Percentiles rank a stretch among this genome's conserved stretches.
Evolutionary conservation across 2,113 vertebrate species (phyloP).

Genomic region (Lepisosteus osseus): DNA sequence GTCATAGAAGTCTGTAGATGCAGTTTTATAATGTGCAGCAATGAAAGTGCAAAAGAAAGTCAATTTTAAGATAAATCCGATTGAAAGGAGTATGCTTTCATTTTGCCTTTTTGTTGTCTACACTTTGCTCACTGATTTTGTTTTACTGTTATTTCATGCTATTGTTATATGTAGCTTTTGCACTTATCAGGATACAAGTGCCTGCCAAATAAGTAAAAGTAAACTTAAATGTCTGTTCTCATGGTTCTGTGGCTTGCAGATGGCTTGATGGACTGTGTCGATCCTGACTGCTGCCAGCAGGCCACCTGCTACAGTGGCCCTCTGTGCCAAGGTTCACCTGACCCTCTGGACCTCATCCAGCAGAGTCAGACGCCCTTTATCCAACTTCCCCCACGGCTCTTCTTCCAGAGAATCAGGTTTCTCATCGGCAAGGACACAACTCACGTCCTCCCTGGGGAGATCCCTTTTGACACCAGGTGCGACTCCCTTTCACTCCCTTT

Average conservation of each 20-base stretch:
- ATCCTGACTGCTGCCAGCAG: conserved; percentile 94
- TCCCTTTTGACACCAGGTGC: conserved; percentile 92
- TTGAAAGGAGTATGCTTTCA: too few species aligned
- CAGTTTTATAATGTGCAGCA: too few species aligned
- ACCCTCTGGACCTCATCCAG: conserved; percentile 90
- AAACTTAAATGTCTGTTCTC: too few species aligned
- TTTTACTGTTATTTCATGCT: too few species aligned
- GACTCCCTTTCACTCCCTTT: conserved; percentile 10
- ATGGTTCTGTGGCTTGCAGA: conserved; percentile 63
- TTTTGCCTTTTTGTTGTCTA: too few species aligned
- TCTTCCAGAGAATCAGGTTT: conserved; percentile 87
- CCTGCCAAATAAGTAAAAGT: too few species aligned
- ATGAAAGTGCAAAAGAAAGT: too few species aligned
- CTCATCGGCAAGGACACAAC: conserved; percentile 90
- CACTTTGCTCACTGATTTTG: too few species aligned
- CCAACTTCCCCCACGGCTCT: conserved; percentile 77
- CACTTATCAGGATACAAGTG: too few species aligned
- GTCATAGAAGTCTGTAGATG: too few species aligned
- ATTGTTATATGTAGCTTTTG: too few species aligned
- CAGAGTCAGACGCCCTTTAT: conserved; percentile 74
- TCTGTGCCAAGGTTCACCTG: conserved; percentile 91
- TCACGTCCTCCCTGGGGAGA: conserved; percentile 86
- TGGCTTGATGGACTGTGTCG: conserved; percentile 89
- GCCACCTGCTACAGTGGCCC: conserved; percentile 83
- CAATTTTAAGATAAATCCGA: too few species aligned